Evolutionary conservation across 2,888 invertebrate species (phyloP).

Genomic region (Conistra vaccinii): DNA sequence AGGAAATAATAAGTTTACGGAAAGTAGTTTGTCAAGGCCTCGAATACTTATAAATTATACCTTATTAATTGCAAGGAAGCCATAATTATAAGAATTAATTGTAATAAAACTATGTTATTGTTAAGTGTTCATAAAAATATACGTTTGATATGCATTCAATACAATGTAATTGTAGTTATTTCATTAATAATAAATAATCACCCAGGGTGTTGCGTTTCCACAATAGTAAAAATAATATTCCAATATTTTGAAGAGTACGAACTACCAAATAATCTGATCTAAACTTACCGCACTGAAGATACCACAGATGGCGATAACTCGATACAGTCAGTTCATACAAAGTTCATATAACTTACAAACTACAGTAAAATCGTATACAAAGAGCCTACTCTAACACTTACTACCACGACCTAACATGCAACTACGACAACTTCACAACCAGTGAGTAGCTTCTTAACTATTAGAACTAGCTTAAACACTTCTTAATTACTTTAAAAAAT

Average conservation of each 20-base stretch:
- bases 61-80: background rate
- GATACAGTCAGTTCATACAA: constrained; percentile 64
- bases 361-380: constrained; percentile 71
- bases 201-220: background rate
- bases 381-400: constrained; percentile 68
- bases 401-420: constrained; percentile 68
- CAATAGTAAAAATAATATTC: background rate
- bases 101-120: background rate
- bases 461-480: constrained; percentile 67
- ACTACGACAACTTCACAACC: constrained; percentile 77
- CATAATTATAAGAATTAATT: background rate
- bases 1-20: constrained; percentile 19
- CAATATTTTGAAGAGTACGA: constrained; percentile 4
- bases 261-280: constrained; percentile 47
- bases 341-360: constrained; percentile 62
- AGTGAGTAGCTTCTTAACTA: constrained; percentile 73
- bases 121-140: background rate
- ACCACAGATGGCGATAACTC: constrained; percentile 56
- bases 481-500: constrained; percentile 61
- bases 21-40: background rate
- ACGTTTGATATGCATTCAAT: background rate
- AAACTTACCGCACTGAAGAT: constrained; percentile 65
- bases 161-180: background rate
- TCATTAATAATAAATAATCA: background rate
- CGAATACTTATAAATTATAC: background rate